Conservation (phyloP, 2,113 vertebrate species). For the Caranx melampygus region DNA sequence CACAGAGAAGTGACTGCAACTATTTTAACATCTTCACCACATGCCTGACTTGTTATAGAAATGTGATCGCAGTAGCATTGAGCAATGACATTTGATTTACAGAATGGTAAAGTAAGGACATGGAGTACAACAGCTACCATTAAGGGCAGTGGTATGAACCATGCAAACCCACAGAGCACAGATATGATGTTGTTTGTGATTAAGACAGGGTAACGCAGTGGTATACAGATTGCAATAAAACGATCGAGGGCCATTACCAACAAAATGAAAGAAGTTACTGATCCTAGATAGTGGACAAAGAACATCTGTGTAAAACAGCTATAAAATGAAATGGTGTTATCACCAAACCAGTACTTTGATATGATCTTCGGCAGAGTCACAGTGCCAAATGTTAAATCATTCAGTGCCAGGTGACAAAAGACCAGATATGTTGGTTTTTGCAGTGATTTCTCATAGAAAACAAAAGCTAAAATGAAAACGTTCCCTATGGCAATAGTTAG, state of each 20-base stretch:
- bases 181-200: constrained; percentile 70
- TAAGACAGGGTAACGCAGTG: constrained; percentile 69
- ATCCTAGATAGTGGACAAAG: constrained; percentile 76
- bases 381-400: constrained; percentile 76
- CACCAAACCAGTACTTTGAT: constrained; percentile 71
- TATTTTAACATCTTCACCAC: constrained; percentile 30
- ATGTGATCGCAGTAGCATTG: constrained; percentile 78
- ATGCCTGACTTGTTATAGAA: constrained; percentile 66
- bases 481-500: constrained; percentile 70
- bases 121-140: constrained; percentile 39
- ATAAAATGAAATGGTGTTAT: constrained; percentile 61
- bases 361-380: constrained; percentile 76
- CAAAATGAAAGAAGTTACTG: constrained; percentile 73
- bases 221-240: constrained; percentile 75
- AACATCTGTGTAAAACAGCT: constrained; percentile 79
- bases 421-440: constrained; percentile 80
- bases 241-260: constrained; percentile 79
- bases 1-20: not conserved
- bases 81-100: constrained; percentile 74
- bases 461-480: constrained; percentile 72
- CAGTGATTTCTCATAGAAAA: constrained; percentile 64
- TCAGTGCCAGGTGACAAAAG: constrained; percentile 80
- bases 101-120: constrained; percentile 58
- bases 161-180: constrained; percentile 62
- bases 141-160: constrained; percentile 64